Conservation (phyloP, 2,797 vertebrate genomes). For the Poeciliopsis infans region DNA sequence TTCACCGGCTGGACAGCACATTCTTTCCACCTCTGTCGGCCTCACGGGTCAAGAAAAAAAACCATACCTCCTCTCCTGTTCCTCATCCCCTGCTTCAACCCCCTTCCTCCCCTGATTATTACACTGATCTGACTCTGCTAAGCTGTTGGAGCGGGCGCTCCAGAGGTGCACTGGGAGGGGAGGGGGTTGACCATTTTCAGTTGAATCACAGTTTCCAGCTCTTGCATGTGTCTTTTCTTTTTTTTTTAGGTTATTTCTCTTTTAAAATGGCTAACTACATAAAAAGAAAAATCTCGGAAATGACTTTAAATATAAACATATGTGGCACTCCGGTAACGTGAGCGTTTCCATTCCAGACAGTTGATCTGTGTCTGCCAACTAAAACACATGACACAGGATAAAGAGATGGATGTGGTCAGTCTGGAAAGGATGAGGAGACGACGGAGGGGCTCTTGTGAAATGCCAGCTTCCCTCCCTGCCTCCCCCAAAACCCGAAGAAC, state of each 20-base stretch:
- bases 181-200: constrained; percentile 42
- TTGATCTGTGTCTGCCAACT: constrained; percentile 69
- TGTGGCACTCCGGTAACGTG: constrained; percentile 68
- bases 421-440: constrained; percentile 52
- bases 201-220: constrained; percentile 78
- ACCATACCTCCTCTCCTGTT: constrained; percentile 53
- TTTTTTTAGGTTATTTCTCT: constrained; percentile 60
- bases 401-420: constrained; percentile 51
- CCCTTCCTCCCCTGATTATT: constrained; percentile 31
- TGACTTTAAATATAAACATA: constrained; percentile 72
- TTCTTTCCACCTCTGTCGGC: constrained; percentile 82
- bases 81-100: neutral
- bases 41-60: constrained; percentile 77
- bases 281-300: constrained; percentile 51
- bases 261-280: constrained; percentile 27
- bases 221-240: constrained; percentile 47
- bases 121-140: constrained; percentile 52
- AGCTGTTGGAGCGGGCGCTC: constrained; percentile 44
- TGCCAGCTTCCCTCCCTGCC: neutral
- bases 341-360: constrained; percentile 73
- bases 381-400: constrained; percentile 62
- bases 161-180: constrained; percentile 33
- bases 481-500: constrained; percentile 2
- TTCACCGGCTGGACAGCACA: constrained; percentile 82
- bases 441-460: constrained; percentile 29